Evolutionary conservation across 1,140 invertebrate genomes (phyloP), one percentile per base, ranked within the genome.

Genomic region (Steinernema feltiae): DNA sequence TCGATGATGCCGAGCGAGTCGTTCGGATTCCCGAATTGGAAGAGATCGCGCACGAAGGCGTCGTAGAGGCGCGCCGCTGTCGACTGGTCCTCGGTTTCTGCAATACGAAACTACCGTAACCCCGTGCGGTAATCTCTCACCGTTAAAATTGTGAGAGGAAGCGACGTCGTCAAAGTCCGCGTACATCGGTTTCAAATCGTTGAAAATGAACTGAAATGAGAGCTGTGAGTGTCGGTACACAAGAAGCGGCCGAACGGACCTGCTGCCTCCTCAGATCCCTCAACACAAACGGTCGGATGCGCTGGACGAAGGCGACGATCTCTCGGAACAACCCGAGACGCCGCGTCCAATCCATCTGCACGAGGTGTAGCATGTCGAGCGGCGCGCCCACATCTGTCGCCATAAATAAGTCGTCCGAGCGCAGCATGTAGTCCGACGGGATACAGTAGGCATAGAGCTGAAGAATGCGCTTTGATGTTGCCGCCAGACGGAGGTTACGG

Each of bases 351-450:
- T 63, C 53, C 53, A 63, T 63, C 24, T 63, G 53, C 53, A 63
- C 53, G 53, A 63, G 53, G 53, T 63, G 53, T 7, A 63, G 53
- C 53, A 63, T 63, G 24, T 63, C 24, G 53, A 63, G 53, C 24
- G 53, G 53, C 53, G 53, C 53, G 12, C 53, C 53, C 12, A 63
- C 53, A 63, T 63, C 53, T 63, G 53, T 63, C 53, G 24, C 53
- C 53, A 63, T 63, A 27, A 63, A 63, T 27, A 63, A 63, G 53
- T 63, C 53, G 53, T 63, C 53, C 53, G 53, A 63, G 7, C 53
- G 53, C 12, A 15, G 53, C 2, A 63, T 21, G 53, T 17, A 63
- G 53, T 63, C 53, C 2, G 53, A 12, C 2, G 53, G 53, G 24
- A 63, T 63, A 63, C 53, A 63, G 53, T 63, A 63, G 3, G 15